Evolutionary conservation across 2,888 invertebrate species (phyloP).

Genomic region (Ectemnius cavifrons): DNA sequence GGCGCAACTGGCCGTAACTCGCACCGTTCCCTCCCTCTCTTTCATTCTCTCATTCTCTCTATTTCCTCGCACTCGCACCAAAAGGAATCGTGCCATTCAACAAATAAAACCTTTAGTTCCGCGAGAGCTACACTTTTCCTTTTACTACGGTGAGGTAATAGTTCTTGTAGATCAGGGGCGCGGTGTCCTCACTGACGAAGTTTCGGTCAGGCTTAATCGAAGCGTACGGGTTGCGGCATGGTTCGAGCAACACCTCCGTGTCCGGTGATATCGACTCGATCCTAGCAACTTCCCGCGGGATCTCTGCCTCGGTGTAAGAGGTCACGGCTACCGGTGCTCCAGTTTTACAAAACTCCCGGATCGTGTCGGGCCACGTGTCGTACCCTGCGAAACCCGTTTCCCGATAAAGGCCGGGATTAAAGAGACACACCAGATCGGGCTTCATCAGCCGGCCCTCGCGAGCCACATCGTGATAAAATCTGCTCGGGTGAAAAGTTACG

Average conservation of each 20-base stretch:
- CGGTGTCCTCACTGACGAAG: constrained; percentile 86
- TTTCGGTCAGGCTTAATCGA: constrained; percentile 86
- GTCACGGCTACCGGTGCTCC: constrained; percentile 83
- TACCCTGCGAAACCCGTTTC: constrained; percentile 82
- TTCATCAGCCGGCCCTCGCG: constrained; percentile 31
- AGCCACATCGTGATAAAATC: constrained; percentile 75
- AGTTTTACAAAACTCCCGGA: constrained; percentile 80
- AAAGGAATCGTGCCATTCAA: not conserved
- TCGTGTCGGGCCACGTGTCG: constrained; percentile 85
- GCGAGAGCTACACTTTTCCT: constrained; percentile 41
- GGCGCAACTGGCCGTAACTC: constrained; percentile 5
- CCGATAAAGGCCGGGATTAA: constrained; percentile 86
- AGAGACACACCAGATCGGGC: constrained; percentile 82
- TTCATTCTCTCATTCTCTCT: not conserved
- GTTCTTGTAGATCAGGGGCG: constrained; percentile 86
- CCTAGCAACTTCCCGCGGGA: constrained; percentile 82
- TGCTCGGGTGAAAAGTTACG: constrained; percentile 65
- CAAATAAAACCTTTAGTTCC: constrained; percentile 7
- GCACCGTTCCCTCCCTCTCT: not conserved
- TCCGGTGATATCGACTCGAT: constrained; percentile 79
- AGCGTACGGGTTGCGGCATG: constrained; percentile 83
- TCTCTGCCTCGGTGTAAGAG: constrained; percentile 84
- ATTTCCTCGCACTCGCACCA: not conserved
- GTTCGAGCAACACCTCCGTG: constrained; percentile 80
- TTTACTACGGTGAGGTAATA: constrained; percentile 81